phyloP scores from a whole-genome alignment of 2,113 vertebrate genomes.

The Oncorhynchus kisutch region DNA sequence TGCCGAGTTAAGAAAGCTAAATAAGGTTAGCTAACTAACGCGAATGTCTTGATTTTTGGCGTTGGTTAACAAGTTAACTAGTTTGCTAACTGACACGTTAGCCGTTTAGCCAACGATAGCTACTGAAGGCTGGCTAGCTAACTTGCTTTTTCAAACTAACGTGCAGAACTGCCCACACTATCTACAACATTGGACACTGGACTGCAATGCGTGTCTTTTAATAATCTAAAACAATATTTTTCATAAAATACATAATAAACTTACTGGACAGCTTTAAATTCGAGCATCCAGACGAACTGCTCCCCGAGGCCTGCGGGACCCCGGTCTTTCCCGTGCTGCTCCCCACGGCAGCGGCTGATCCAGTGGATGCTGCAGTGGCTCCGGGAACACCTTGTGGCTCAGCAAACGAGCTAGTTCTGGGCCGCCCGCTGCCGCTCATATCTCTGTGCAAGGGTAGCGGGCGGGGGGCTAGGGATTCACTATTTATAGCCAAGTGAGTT shows the following conservation, averaged over 20 bases:
- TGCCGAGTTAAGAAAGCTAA: no score
- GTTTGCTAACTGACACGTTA: no score
- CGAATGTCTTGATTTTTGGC: no score
- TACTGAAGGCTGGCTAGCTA: neutral
- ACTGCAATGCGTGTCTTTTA: neutral
- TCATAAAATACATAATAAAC: conserved; percentile 36
- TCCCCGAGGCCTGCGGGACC: conserved; percentile 77
- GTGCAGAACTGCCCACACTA: no score
- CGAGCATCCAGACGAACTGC: conserved; percentile 71
- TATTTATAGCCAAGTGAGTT: conserved; percentile 36
- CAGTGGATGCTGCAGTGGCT: conserved; percentile 67
- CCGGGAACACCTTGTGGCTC: conserved; percentile 76
- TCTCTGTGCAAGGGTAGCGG: conserved; percentile 70
- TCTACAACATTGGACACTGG: no score
- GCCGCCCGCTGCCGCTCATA: conserved; percentile 82
- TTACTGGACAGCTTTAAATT: conserved; percentile 76
- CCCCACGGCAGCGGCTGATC: conserved; percentile 77
- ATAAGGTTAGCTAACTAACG: no score
- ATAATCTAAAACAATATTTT: neutral
- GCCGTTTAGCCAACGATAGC: neutral
- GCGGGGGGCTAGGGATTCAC: conserved; percentile 51
- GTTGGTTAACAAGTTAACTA: no score
- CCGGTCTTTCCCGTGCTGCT: conserved; percentile 78
- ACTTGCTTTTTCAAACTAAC: no score
- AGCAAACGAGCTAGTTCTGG: conserved; percentile 81